A percentile compares a stretch with the other conserved stretches of the same genome.
Evolutionary conservation across 1,140 invertebrate species (phyloP).

Genomic region (Cydia fagiglandana): DNA sequence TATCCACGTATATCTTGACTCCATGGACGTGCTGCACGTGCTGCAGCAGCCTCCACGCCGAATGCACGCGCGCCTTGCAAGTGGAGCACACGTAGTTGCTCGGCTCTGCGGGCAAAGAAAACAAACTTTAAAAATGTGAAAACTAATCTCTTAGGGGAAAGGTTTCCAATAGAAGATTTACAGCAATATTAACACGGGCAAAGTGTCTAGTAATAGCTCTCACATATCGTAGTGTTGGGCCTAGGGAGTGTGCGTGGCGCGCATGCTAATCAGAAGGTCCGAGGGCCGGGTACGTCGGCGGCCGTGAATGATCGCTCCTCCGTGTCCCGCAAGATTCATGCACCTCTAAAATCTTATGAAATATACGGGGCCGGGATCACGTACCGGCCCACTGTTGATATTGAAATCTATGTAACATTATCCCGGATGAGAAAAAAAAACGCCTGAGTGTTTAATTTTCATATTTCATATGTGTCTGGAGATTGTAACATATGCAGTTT

Average conservation of each 20-base stretch:
- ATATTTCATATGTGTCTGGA: not conserved
- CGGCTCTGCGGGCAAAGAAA: conserved; percentile 91
- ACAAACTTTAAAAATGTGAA: conserved; percentile 48
- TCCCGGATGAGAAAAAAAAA: conserved; percentile 53
- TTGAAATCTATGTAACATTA: conserved; percentile 77
- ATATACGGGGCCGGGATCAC: conserved; percentile 75
- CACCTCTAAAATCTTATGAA: conserved; percentile 79
- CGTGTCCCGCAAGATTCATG: conserved; percentile 77
- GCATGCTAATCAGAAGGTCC: conserved; percentile 73
- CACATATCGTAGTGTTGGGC: conserved; percentile 77
- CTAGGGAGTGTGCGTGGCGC: conserved; percentile 66
- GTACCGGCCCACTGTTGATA: conserved; percentile 78
- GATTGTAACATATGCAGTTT: not conserved
- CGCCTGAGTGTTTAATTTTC: conserved; percentile 16
- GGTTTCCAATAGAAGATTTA: conserved; percentile 68
- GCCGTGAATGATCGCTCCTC: conserved; percentile 73
- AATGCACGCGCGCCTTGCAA: conserved; percentile 93
- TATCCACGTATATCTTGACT: conserved; percentile 93
- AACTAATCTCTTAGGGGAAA: conserved; percentile 45
- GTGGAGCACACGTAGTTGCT: conserved; percentile 96
- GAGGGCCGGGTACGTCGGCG: conserved; percentile 54
- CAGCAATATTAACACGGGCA: conserved; percentile 75
- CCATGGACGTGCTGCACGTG: conserved; percentile 97
- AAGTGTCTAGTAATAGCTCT: conserved; percentile 79
- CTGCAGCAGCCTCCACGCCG: conserved; percentile 96